These are phyloP conservation scores for Drosophila paramelanica DNA, from an alignment of 2,888 invertebrate genomes.

Conservation along the genomic window DNA sequence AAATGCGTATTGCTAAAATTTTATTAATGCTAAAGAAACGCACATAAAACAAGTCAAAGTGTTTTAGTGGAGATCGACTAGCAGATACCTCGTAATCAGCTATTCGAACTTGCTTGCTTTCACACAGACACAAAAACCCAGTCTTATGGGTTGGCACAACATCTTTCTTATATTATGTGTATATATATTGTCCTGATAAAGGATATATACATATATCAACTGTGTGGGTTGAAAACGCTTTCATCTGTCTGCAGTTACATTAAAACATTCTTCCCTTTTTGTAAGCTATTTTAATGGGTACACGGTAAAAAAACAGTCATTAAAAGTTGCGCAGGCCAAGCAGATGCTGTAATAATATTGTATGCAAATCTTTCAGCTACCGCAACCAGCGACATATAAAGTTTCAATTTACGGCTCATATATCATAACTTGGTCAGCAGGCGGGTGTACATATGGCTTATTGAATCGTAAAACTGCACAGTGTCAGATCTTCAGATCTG, in stretches of 20 bases:
- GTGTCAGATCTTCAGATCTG: constrained; percentile 38
- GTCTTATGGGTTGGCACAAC: no score
- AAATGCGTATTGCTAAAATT: constrained; percentile 49
- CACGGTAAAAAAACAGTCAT: constrained; percentile 49
- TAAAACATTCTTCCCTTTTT: no score
- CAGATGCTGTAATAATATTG: constrained; percentile 77
- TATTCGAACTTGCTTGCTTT: no score
- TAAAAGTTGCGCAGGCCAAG: constrained; percentile 64
- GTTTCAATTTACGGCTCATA: constrained; percentile 78
- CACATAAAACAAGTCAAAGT: constrained; percentile 31
- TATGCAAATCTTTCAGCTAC: constrained; percentile 72
- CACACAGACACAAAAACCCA: no score
- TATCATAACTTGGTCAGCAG: constrained; percentile 73
- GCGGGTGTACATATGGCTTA: constrained; percentile 61
- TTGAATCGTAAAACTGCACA: constrained; percentile 69
- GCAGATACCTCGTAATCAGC: not conserved
- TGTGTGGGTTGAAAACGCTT: no score
- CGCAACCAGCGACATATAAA: constrained; percentile 59
- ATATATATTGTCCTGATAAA: no score
- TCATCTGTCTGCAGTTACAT: no score
- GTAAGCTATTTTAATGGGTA: not conserved
- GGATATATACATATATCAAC: no score
- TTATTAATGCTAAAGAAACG: constrained; percentile 47
- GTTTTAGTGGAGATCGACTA: not conserved
- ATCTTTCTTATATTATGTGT: no score